These are phyloP conservation scores for Stenotaenia linearis DNA, from an alignment of 2,888 invertebrate genomes.

Conservation along the genomic window DNA sequence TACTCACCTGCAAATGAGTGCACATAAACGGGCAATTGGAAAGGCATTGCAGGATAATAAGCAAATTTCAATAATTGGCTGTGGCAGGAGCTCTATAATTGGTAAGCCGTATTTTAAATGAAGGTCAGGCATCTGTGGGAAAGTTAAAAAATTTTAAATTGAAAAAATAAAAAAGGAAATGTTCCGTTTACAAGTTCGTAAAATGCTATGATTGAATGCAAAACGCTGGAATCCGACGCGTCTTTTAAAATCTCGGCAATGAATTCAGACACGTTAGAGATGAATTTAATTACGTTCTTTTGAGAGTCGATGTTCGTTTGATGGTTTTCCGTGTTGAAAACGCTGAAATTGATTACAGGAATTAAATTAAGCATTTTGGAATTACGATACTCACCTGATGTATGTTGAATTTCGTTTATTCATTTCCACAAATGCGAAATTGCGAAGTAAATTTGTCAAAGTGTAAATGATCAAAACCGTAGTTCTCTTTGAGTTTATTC, in stretches of 20 bases:
- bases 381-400: not conserved
- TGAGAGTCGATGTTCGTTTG: not conserved
- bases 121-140: not conserved
- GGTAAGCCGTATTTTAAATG: not conserved
- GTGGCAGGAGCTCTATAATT: not conserved
- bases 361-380: not conserved
- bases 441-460: not conserved
- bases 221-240: not conserved
- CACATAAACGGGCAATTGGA: not conserved
- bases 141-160: not conserved
- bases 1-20: conserved; percentile 26
- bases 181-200: not conserved
- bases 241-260: not conserved
- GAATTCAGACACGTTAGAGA: not conserved
- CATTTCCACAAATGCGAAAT: not conserved
- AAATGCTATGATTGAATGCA: not conserved
- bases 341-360: not conserved
- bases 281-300: not conserved
- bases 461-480: not conserved
- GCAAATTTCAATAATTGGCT: not conserved
- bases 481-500: too few species aligned
- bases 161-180: not conserved
- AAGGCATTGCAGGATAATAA: not conserved
- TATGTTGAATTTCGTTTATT: not conserved
- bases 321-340: not conserved